Base-by-base conservation (phyloP, 2,888 invertebrate species). In the Hedychridium roseum region DNA sequence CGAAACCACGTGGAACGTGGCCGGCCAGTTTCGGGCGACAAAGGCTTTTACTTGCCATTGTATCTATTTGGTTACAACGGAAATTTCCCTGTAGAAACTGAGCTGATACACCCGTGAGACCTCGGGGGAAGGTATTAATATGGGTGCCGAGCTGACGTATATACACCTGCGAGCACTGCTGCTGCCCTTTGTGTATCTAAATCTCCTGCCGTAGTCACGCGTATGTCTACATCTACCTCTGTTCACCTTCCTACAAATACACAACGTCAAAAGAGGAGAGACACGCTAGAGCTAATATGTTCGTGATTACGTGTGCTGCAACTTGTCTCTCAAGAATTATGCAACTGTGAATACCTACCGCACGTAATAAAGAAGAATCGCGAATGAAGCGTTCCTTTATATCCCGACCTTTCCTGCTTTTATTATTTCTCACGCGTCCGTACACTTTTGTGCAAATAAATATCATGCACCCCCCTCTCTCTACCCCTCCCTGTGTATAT, bases 131-230 rank as follows among this genome's bases (percentile, higher is more conserved):
- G 57, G 57, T 59, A 69, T 71, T 68, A 67, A 67, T 58, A 64
- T 54, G 57, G 60, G 57, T 57, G 60, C 56, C 49, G 52, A 59
- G 57, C 64, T 60, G 65, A 66, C n/a, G n/a, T n/a, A n/a, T 67
- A 65, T 59, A 50, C 68, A 68, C 58, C 64, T 71, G 70, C 61
- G 50, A 50, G 58, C 58, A 49, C 40, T 41, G 44, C 49, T 41
- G 51, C 27, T 44, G 38, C 42, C 48, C 57, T 63, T 53, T 60
- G 49, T 57, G 52, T 53, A 63, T 58, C 43, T 36, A 32, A 57
- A 60, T 38, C 57, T 50, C 46, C 27, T 43, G 9, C 42, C 39
- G 48, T 51, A n/a, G n/a, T n/a, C n/a, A n/a, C n/a, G 34, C 35
- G 38, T 16, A 17, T 27, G 23, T 12, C n/a, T 12, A 26, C 17